A percentile compares a stretch with the other conserved stretches of the same genome.
phyloP scores from a whole-genome alignment of 2,113 vertebrate species.

The Nothocercus julius region DNA sequence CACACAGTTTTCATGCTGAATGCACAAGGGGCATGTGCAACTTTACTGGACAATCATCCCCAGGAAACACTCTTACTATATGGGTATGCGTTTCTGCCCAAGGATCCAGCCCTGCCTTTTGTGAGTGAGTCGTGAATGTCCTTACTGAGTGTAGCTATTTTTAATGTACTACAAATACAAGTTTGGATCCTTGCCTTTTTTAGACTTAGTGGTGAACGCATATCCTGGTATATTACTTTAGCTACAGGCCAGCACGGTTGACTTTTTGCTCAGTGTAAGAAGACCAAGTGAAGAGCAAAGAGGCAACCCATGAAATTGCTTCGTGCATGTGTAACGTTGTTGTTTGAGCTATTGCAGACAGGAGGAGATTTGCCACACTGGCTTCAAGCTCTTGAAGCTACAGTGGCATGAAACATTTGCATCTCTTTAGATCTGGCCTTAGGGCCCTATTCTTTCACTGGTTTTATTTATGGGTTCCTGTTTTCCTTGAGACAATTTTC shows the following conservation, averaged over 20 bases:
- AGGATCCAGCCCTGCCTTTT: not conserved
- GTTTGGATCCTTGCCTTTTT: not conserved
- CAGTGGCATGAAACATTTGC: not conserved
- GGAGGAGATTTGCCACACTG: not conserved
- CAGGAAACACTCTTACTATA: not conserved
- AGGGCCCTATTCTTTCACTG: not conserved
- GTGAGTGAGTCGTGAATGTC: not conserved
- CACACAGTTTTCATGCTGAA: not conserved
- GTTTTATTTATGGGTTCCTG: not conserved
- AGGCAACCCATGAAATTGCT: not conserved
- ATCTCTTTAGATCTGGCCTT: not conserved
- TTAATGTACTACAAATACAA: not conserved
- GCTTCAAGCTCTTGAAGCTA: not conserved
- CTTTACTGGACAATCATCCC: not conserved
- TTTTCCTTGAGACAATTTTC: not conserved
- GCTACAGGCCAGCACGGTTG: fast-evolving
- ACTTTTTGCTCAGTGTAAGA: not conserved
- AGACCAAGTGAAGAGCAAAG: not conserved
- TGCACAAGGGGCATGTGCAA: not conserved
- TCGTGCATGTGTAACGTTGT: fast-evolving
- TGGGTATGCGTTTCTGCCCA: fast-evolving
- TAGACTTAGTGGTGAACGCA: not conserved
- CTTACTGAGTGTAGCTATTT: not conserved
- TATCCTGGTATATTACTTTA: not conserved
- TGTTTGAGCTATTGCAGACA: not conserved